phyloP scores from a whole-genome alignment of 2,888 invertebrate species.

The Dioctria linearis region DNA sequence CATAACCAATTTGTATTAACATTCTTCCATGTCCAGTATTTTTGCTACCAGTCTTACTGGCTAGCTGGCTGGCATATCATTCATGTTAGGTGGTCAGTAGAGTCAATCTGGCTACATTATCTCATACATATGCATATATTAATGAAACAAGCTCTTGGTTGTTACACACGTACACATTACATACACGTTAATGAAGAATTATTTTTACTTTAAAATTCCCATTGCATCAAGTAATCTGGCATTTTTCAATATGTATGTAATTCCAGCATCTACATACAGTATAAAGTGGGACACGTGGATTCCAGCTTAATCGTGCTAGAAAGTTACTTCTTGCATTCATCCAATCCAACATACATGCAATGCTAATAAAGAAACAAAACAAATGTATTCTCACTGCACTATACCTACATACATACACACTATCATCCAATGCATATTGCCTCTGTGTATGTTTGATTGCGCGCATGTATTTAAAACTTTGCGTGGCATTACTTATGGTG shows the following conservation, averaged over 20 bases:
- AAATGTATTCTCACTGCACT: too few relatives aligned
- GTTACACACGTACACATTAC: not conserved
- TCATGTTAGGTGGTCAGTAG: not conserved
- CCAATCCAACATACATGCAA: too few relatives aligned
- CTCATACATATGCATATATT: not conserved
- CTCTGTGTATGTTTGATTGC: too few relatives aligned
- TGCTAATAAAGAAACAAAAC: too few relatives aligned
- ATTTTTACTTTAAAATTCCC: too few relatives aligned
- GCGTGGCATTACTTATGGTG: not conserved
- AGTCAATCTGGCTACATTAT: not conserved
- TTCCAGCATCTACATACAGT: not conserved
- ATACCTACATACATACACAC: too few relatives aligned
- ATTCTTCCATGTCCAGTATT: constrained; percentile 4
- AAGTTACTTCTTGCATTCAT: constrained; percentile 9
- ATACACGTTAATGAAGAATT: too few relatives aligned
- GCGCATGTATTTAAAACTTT: not conserved
- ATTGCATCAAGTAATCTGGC: too few relatives aligned
- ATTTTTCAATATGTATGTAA: too few relatives aligned
- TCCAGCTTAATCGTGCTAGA: constrained; percentile 46
- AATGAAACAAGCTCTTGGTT: constrained; percentile 2
- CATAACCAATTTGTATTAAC: constrained; percentile 9
- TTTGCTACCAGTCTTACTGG: not conserved
- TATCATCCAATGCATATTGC: not conserved
- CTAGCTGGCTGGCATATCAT: not conserved
- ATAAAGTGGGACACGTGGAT: constrained; percentile 48